Evolutionary conservation across 2,113 vertebrate species (phyloP), one percentile per base, ranked within the genome.

Genomic region (Terrapene triunguis): DNA sequence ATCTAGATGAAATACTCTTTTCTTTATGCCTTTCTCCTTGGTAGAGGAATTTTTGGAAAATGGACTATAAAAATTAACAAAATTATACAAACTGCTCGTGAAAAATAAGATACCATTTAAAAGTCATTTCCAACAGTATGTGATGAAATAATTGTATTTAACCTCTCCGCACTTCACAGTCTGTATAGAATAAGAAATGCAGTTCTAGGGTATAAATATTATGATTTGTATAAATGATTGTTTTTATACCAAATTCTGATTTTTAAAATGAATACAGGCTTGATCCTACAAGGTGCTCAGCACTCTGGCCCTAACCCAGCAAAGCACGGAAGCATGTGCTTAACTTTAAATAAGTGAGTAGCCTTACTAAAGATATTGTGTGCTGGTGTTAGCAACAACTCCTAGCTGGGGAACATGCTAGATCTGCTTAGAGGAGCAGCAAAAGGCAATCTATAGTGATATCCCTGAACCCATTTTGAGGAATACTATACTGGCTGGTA

Each of bases 1-100:
- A 96, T 94, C 84, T 79, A 92, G 87, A 95, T 89, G 78, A 96
- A 95, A 93, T 91, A 94, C 47, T 92, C 62, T 78, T 90, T 91
- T 80, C 74, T 92, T 55, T 91, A 88, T 87, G 74, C 76, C 38
- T 93, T 96, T 95, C 87, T 96, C 81, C 90, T 89, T 91, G 85
- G 83, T 74, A 93, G 80, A 94, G 59, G 74, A 84, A 86, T 54
- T 90, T 97, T 90, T 88, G 72, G 87, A 91, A 95, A 87, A 93
- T 19, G 38, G 80, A 91, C 86, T 89, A 90, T 89, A 84, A 48
- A 78, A 48, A 86, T 94, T 84, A 11, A 3, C 54, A 83, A 84
- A 83, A 29, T 94, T 96, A 54, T 80, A 80, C 80, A 65, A 91
- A 94, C 50, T 81, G 87, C 42, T 62, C 32, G 6, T 80, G 80